These are phyloP conservation scores for Acanthochromis polyacanthus DNA, from an alignment of 2,113 vertebrate genomes.

Conservation along the genomic window DNA sequence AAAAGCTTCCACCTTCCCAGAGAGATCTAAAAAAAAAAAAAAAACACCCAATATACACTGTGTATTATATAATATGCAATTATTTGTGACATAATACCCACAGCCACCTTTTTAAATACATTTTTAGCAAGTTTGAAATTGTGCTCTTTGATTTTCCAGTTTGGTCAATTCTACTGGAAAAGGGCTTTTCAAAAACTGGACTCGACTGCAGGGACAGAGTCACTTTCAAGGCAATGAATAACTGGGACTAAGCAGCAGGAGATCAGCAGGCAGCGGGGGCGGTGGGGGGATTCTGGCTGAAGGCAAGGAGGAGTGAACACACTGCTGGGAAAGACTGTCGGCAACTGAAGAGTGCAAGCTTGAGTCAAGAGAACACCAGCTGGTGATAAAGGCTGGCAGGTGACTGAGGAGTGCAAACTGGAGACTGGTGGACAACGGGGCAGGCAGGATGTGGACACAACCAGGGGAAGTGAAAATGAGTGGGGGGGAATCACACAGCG, in stretches of 20 bases:
- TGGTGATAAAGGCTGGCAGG: constrained; percentile 27
- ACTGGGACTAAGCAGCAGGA: constrained; percentile 12
- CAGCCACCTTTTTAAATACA: no score
- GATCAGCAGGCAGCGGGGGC: constrained; percentile 20
- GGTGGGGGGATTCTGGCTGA: neutral
- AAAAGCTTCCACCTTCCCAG: no score
- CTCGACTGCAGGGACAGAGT: no score
- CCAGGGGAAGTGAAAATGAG: constrained; percentile 5
- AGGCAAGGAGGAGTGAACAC: constrained; percentile 13
- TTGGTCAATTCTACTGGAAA: no score
- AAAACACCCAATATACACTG: no score
- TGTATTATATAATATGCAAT: no score
- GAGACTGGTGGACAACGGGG: neutral
- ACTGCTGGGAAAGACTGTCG: constrained; percentile 43
- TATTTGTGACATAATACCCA: no score
- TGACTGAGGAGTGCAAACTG: neutral
- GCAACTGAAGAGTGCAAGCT: constrained; percentile 21
- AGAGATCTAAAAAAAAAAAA: no score
- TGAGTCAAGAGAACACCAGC: constrained; percentile 16
- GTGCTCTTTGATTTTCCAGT: no score
- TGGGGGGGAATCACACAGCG: neutral
- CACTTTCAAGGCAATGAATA: no score
- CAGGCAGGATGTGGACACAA: neutral
- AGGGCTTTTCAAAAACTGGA: no score
- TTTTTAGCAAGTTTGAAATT: no score